Evolutionary conservation across 1,140 invertebrate genomes (phyloP).

Genomic region (Lerema accius): DNA sequence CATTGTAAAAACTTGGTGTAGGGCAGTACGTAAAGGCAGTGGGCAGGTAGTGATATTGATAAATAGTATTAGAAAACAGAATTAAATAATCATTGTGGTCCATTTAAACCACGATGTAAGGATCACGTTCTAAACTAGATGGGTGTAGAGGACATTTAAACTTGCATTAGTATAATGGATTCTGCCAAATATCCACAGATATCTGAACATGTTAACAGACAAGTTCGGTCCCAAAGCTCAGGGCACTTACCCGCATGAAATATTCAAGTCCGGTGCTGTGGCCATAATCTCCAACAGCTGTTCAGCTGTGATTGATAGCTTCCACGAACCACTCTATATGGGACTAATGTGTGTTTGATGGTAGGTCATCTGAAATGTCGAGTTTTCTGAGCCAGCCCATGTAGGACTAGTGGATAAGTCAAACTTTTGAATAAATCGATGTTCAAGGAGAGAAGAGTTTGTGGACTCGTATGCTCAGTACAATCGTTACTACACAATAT

Average conservation of each 20-base stretch:
- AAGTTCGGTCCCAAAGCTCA: constrained; percentile 3
- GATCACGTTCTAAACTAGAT: not conserved
- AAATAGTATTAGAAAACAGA: no score
- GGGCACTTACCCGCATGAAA: constrained; percentile 21
- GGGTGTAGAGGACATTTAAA: constrained; percentile 11
- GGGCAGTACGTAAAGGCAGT: no score
- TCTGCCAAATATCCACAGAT: not conserved
- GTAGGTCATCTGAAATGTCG: constrained; percentile 11
- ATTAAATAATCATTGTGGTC: no score
- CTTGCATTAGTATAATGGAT: not conserved
- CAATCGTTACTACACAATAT: no score
- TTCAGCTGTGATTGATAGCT: constrained; percentile 39
- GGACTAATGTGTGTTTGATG: constrained; percentile 41
- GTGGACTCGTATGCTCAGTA: no score
- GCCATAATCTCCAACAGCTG: constrained; percentile 15
- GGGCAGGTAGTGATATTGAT: no score
- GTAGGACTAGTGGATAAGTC: no score
- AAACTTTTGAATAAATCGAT: no score
- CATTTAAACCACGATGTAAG: no score
- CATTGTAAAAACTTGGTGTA: no score
- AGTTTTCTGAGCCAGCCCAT: not conserved
- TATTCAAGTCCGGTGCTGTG: constrained; percentile 4
- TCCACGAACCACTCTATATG: constrained; percentile 42
- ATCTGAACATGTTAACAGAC: constrained; percentile 10
- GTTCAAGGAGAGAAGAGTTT: no score